These are phyloP conservation scores for Lepus timidus DNA, from an alignment of 2,113 vertebrate genomes.

Conservation along the genomic window DNA sequence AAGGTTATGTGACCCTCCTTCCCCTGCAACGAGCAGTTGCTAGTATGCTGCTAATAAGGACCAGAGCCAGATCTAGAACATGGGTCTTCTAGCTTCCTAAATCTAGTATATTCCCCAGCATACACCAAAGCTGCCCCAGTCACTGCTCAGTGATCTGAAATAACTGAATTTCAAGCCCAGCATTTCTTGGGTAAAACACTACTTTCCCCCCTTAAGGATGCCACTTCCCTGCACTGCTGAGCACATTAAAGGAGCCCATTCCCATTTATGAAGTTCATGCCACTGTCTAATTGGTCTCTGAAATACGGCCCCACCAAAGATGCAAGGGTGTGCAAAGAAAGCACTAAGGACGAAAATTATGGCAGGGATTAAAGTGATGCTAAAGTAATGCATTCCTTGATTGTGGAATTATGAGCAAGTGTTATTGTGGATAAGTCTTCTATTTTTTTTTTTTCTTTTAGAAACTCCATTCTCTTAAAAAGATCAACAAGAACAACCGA, in stretches of 20 bases:
- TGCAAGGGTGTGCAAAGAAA: slow-evolving; percentile 69
- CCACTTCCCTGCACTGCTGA: slow-evolving; percentile 3
- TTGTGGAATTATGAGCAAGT: slow-evolving; percentile 69
- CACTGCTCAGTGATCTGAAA: slow-evolving; percentile 57
- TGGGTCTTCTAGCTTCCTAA: neutral
- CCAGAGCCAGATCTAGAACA: neutral
- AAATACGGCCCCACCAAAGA: slow-evolving; percentile 72
- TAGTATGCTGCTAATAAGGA: neutral
- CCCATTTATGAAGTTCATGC: slow-evolving; percentile 71
- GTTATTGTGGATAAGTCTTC: slow-evolving; percentile 75
- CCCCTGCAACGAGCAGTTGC: neutral
- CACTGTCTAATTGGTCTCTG: slow-evolving; percentile 74
- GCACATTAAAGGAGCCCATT: slow-evolving; percentile 52
- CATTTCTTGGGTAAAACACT: slow-evolving; percentile 68
- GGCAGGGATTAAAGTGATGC: slow-evolving; percentile 64
- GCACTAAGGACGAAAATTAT: slow-evolving; percentile 65
- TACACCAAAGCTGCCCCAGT: neutral
- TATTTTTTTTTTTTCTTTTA: slow-evolving; percentile 81
- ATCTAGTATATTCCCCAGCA: neutral
- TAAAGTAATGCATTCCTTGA: slow-evolving; percentile 63
- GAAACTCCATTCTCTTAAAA: slow-evolving; percentile 86
- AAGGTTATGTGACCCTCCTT: neutral
- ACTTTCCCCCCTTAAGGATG: neutral
- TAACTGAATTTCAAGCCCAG: slow-evolving; percentile 72
- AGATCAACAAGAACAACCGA: slow-evolving; percentile 88